phyloP scores from a whole-genome alignment of 2,797 vertebrate species.

The Anas bahamensis region DNA sequence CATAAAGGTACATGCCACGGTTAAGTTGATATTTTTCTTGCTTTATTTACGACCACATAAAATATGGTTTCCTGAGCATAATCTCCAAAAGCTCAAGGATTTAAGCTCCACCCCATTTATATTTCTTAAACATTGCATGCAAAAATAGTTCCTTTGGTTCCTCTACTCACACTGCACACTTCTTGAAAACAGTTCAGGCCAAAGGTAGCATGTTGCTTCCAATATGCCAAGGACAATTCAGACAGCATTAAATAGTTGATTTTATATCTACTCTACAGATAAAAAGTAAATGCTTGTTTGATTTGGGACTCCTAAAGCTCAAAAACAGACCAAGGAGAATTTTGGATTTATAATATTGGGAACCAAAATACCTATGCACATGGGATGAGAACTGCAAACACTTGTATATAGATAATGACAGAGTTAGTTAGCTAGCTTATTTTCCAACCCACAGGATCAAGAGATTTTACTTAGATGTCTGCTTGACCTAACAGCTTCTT shows the following conservation, averaged over 20 bases:
- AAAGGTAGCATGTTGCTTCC: conserved; percentile 25
- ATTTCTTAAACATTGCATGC: conserved; percentile 26
- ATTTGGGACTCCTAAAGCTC: neutral
- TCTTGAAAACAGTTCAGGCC: conserved; percentile 27
- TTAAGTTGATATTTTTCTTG: conserved; percentile 69
- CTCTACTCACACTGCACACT: neutral
- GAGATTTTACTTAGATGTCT: neutral
- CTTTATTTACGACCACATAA: conserved; percentile 76
- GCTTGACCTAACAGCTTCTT: neutral
- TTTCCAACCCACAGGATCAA: neutral
- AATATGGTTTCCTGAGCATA: conserved; percentile 70
- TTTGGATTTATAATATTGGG: neutral
- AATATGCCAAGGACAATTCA: neutral
- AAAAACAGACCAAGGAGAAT: neutral
- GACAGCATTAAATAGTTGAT: conserved; percentile 13
- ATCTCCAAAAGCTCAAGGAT: conserved; percentile 59
- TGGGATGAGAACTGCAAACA: neutral
- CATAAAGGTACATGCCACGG: conserved; percentile 59
- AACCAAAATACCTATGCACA: neutral
- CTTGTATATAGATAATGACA: neutral
- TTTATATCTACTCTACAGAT: neutral
- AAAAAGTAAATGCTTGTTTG: neutral
- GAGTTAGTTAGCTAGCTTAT: neutral
- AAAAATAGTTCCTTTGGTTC: conserved; percentile 49
- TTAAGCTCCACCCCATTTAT: conserved; percentile 68